Conservation (phyloP, 2,888 invertebrate genomes). For the Caenorhabditis angaria region DNA sequence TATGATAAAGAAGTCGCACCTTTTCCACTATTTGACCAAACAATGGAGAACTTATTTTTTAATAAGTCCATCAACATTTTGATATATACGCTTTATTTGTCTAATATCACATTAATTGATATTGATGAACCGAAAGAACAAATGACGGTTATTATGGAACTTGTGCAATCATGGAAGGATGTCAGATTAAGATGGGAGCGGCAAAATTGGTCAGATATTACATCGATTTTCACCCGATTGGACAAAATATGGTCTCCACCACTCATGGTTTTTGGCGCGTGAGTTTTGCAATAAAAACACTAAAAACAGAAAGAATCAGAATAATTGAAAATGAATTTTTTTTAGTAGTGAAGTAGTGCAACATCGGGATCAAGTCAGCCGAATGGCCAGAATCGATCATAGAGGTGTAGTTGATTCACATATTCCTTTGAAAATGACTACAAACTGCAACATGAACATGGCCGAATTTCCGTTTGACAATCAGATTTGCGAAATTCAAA, state of each 20-base stretch:
- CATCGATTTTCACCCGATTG: not conserved
- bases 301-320: too few relatives aligned
- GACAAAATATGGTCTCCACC: not conserved
- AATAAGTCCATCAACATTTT: too few relatives aligned
- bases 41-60: too few relatives aligned
- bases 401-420: too few relatives aligned
- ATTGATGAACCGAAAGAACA: not conserved
- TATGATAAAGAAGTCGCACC: too few relatives aligned
- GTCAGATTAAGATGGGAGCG: not conserved
- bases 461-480: not conserved
- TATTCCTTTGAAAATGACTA: not conserved
- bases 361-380: too few relatives aligned
- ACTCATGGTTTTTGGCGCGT: not conserved
- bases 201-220: not conserved
- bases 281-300: too few relatives aligned
- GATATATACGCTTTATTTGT: too few relatives aligned
- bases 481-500: not conserved
- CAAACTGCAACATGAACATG: not conserved
- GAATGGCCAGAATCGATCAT: too few relatives aligned
- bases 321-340: not conserved
- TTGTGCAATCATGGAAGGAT: not conserved
- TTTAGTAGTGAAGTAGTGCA: too few relatives aligned
- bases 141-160: not conserved
- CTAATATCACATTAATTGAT: not conserved
- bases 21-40: too few relatives aligned